Conservation (phyloP, 30 jellyfish, hydroid and myxozoan genomes). For the Nemopilema nomurai region DNA sequence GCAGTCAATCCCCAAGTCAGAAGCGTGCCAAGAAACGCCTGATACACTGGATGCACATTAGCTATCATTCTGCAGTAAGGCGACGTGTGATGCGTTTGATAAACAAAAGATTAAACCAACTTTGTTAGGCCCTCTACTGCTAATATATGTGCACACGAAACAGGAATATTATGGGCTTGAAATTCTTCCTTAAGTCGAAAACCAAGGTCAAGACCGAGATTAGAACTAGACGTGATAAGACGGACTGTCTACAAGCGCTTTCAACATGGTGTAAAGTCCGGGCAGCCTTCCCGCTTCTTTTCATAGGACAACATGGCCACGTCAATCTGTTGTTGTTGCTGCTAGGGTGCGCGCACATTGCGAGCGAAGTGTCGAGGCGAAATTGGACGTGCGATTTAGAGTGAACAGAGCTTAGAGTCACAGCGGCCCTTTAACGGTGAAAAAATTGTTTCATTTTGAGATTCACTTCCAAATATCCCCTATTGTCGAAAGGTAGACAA, state of each 20-base stretch:
- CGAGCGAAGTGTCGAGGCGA: too few species aligned
- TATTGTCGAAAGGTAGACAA: too few species aligned
- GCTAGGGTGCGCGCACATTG: not conserved
- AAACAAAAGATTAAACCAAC: not conserved
- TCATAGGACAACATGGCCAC: slow-evolving; percentile 39
- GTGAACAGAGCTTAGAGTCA: too few species aligned
- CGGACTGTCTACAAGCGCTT: not conserved
- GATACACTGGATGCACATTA: slow-evolving; percentile 75
- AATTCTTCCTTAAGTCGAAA: not conserved
- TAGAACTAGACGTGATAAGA: not conserved
- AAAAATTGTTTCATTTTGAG: too few species aligned
- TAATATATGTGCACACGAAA: not conserved
- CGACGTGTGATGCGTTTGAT: not conserved
- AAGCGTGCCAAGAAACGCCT: slow-evolving; percentile 95
- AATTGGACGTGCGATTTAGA: too few species aligned
- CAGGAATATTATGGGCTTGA: not conserved
- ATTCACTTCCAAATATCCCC: too few species aligned
- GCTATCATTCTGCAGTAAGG: slow-evolving; percentile 57
- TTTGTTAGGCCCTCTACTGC: not conserved
- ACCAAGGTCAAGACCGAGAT: not conserved
- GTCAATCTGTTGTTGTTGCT: slow-evolving; percentile 33
- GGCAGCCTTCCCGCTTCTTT: slow-evolving; percentile 37
- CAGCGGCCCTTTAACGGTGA: too few species aligned
- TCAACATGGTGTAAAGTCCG: not conserved
- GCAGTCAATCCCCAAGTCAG: slow-evolving; percentile 99